Conservation (phyloP, 2,113 vertebrate genomes). For the Tragelaphus buxtoni region DNA sequence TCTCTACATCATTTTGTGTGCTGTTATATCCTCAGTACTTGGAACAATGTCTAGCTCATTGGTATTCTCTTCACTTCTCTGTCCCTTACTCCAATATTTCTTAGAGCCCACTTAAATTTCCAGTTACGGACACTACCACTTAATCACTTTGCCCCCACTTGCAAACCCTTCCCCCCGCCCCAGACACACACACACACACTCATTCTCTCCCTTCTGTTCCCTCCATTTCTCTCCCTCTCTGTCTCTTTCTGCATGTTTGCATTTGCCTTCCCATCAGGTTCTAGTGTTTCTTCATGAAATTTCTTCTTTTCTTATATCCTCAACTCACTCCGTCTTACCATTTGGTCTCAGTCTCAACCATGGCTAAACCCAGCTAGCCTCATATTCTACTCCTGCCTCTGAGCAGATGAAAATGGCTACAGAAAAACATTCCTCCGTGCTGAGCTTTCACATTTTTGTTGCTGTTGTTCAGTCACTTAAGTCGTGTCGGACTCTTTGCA, state of each 20-base stretch:
- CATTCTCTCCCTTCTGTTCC: background rate
- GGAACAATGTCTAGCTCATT: background rate
- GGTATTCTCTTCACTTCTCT: background rate
- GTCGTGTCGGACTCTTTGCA: background rate
- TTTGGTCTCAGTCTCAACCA: background rate
- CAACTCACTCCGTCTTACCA: background rate
- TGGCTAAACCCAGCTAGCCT: background rate
- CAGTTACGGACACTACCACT: background rate
- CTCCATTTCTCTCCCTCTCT: background rate
- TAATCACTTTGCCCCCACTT: background rate
- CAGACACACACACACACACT: background rate
- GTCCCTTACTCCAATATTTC: background rate
- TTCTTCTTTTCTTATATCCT: background rate
- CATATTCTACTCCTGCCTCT: background rate
- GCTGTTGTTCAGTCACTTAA: background rate
- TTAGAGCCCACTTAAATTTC: background rate
- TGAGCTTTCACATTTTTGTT: background rate
- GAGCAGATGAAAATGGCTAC: background rate
- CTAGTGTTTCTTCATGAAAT: background rate
- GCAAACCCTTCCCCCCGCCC: background rate
- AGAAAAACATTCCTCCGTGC: background rate
- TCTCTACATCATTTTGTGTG: background rate
- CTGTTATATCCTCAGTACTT: background rate
- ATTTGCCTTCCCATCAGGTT: background rate
- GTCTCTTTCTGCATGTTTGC: background rate